Evolutionary conservation across 1,140 invertebrate genomes (phyloP), one percentile per base, ranked within the genome.

Genomic region (Trinorchestia longiramus): DNA sequence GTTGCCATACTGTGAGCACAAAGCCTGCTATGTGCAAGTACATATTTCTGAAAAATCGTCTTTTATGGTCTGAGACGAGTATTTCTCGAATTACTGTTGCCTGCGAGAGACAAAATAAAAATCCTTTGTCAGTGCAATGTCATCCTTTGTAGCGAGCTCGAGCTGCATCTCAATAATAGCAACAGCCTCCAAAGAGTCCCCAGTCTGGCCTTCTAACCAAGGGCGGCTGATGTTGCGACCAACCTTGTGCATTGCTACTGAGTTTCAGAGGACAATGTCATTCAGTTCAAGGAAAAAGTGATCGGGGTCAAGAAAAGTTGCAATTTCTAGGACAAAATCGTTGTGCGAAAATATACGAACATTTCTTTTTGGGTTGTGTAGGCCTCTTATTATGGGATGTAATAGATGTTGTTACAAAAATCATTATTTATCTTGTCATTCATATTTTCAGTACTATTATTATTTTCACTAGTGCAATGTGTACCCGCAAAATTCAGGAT

Each of bases 91-190:
- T 77, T 77, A 77, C 62, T 77, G 11, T 77, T 77, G 62, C 15
- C 62, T 77, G 62, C 62, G 62, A 77, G 62, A 77, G 62, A 77
- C 28, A 77, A 77, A 77, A 77, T 77, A 77, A 28, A 77, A 77
- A 77, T 77, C 36, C 62, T 77, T 77, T 77, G 62, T 77, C 62
- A 36, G 62, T 77, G 62, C 62, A 77, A 36, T 77, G 62, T 28
- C 62, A 77, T 77, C 62, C 62, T 77, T 77, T 77, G 62, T 77
- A 15, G 62, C 11, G 19, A 77, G 62, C 62, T 77, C 8, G 62
- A 77, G 62, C 62, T 77, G 62, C 62, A 77, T 77, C 62, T 77
- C 62, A 77, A 77, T 77, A 77, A 77, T 77, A 77, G 62, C 62
- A 77, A 1, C 62, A 77, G 62, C 62, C 62, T 53, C 47, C n/a